A percentile compares a stretch with the other conserved stretches of the same genome.
Conservation (phyloP, 2,113 vertebrate genomes). For the Amazona vittata region DNA sequence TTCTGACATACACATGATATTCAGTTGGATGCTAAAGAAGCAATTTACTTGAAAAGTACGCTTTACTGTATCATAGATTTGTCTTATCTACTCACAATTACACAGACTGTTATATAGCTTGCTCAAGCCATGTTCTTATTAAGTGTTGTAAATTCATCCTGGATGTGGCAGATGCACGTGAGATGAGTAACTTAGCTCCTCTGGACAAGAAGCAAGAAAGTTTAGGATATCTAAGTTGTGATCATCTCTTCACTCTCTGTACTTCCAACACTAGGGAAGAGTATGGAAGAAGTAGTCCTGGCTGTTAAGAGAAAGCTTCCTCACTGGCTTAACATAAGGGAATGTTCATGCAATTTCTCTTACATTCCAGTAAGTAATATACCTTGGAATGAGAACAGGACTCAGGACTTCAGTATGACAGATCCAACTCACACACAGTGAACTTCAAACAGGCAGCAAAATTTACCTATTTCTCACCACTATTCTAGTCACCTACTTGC, state of each 20-base stretch:
- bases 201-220: not conserved
- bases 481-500: not conserved
- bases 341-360: not conserved
- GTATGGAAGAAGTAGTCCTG: not conserved
- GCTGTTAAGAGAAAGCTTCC: not conserved
- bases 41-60: not conserved
- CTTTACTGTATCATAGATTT: not conserved
- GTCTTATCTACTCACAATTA: not conserved
- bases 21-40: not conserved
- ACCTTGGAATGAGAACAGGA: not conserved
- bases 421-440: not conserved
- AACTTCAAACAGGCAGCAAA: not conserved
- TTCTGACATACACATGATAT: not conserved
- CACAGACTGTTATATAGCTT: not conserved
- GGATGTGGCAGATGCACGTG: not conserved
- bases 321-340: not conserved
- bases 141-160: not conserved
- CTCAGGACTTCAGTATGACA: not conserved
- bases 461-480: not conserved
- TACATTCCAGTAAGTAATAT: not conserved
- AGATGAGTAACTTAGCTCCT: not conserved
- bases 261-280: not conserved
- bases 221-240: not conserved
- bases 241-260: not conserved
- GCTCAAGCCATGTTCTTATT: not conserved